Percentiles rank a stretch among this genome's conserved stretches.
These are phyloP conservation scores for Lonchura striata DNA, from an alignment of 2,113 vertebrate genomes.

Conservation along the genomic window DNA sequence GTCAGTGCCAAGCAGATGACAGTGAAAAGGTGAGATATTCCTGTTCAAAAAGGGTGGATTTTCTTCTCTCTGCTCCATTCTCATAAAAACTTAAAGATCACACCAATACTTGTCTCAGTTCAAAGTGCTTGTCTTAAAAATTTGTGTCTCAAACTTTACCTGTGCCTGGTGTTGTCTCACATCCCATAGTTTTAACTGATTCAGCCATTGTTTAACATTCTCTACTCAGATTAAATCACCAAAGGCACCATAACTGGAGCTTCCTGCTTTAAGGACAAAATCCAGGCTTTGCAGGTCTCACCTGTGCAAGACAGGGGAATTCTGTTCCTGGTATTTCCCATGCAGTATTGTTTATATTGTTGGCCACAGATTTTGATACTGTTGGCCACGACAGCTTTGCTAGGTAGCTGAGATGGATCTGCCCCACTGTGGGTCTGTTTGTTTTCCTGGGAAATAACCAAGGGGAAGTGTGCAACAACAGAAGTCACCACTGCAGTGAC, in stretches of 20 bases:
- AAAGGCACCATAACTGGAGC: background rate
- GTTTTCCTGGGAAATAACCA: background rate
- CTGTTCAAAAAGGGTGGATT: background rate
- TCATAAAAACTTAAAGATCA: background rate
- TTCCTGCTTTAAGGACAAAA: background rate
- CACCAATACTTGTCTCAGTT: background rate
- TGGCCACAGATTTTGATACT: background rate
- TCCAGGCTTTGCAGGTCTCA: background rate
- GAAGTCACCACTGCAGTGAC: background rate
- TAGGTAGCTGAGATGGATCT: background rate
- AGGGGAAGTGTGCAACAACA: background rate
- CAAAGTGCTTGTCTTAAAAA: background rate
- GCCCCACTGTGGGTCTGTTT: background rate
- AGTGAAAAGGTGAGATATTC: constrained; percentile 54
- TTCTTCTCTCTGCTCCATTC: background rate
- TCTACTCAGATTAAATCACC: background rate
- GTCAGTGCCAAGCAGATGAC: background rate
- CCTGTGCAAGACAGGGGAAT: background rate
- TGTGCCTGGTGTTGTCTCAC: background rate
- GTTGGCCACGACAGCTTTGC: background rate
- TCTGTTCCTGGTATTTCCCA: background rate
- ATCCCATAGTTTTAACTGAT: background rate
- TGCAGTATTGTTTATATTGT: background rate
- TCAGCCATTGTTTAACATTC: background rate
- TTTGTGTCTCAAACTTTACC: background rate